These are phyloP conservation scores for Campaea margaritaria DNA, from an alignment of 2,888 invertebrate species.

Conservation along the genomic window DNA sequence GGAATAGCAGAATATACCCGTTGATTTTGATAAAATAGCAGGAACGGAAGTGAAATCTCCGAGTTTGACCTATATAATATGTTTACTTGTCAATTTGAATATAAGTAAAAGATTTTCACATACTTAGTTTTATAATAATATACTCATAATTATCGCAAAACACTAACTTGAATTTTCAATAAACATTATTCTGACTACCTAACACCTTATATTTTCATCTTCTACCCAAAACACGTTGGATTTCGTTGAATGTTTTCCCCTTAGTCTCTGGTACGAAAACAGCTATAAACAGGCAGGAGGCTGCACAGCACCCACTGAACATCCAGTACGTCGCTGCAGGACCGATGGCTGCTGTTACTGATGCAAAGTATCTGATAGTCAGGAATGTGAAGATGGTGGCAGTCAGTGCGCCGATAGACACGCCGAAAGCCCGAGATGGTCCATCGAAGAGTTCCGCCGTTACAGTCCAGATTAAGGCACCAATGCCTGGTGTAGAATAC, in stretches of 20 bases:
- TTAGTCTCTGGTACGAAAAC: slow-evolving; percentile 42
- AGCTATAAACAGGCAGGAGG: slow-evolving; percentile 15
- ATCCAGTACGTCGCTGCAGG: slow-evolving; percentile 40
- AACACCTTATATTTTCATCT: slow-evolving; percentile 2
- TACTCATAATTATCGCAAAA: too few relatives aligned
- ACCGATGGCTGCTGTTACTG: slow-evolving; percentile 33
- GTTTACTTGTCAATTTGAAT: too few relatives aligned
- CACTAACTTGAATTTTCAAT: too few relatives aligned
- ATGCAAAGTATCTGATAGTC: slow-evolving; percentile 39
- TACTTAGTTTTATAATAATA: too few relatives aligned
- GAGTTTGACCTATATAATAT: too few relatives aligned
- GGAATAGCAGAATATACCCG: too few relatives aligned
- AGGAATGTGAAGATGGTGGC: slow-evolving; percentile 30
- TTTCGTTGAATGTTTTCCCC: slow-evolving; percentile 41
- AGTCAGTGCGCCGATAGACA: slow-evolving; percentile 16
- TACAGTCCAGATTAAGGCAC: slow-evolving; percentile 24
- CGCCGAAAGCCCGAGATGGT: slow-evolving; percentile 36
- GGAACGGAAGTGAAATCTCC: too few relatives aligned
- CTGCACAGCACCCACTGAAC: slow-evolving; percentile 31
- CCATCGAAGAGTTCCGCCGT: slow-evolving; percentile 32
- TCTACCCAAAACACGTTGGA: slow-evolving; percentile 38
- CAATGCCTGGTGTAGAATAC: slow-evolving; percentile 17
- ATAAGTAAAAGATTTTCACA: too few relatives aligned
- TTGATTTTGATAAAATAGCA: too few relatives aligned
- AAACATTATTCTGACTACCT: too few relatives aligned